These are phyloP conservation scores for Andrena haemorrhoa DNA, from an alignment of 2,888 invertebrate genomes.

Conservation along the genomic window DNA sequence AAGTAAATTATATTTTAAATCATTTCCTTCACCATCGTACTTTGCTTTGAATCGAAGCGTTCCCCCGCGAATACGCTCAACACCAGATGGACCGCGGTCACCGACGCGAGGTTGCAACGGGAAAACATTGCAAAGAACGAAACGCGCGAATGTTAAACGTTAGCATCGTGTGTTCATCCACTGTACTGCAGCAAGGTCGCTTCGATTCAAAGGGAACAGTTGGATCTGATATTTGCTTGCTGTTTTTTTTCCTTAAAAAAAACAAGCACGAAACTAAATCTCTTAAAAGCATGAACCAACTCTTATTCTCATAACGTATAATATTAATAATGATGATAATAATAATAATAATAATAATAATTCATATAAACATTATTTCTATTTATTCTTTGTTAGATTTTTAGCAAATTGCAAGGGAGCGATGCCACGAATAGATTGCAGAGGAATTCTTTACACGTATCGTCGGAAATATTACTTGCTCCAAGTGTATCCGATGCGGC, in stretches of 20 bases:
- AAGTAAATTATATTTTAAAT: conserved; percentile 82
- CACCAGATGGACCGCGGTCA: neutral
- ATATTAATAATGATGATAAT: conserved; percentile 71
- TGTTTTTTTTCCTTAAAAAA: conserved; percentile 47
- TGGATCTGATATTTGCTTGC: conserved; percentile 73
- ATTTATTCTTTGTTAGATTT: conserved; percentile 77
- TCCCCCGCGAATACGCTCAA: neutral
- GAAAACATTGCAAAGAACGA: conserved; percentile 4
- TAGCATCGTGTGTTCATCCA: neutral
- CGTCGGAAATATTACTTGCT: conserved; percentile 61
- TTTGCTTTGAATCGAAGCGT: conserved; percentile 77
- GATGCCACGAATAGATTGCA: conserved; percentile 63
- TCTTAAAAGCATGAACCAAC: conserved; percentile 83
- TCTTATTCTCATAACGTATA: conserved; percentile 80
- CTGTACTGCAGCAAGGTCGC: conserved; percentile 28
- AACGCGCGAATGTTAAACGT: neutral
- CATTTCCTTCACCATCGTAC: conserved; percentile 76
- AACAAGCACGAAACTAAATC: conserved; percentile 82
- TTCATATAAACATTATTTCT: conserved; percentile 84
- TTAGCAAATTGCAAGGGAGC: conserved; percentile 70
- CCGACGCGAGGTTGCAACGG: neutral
- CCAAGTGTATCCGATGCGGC: conserved; percentile 47
- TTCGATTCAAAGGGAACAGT: conserved; percentile 77
- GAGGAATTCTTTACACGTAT: conserved; percentile 66
- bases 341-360: conserved; percentile 79